These are phyloP conservation scores for Solea senegalensis DNA, from an alignment of 2,113 vertebrate genomes.

Conservation along the genomic window DNA sequence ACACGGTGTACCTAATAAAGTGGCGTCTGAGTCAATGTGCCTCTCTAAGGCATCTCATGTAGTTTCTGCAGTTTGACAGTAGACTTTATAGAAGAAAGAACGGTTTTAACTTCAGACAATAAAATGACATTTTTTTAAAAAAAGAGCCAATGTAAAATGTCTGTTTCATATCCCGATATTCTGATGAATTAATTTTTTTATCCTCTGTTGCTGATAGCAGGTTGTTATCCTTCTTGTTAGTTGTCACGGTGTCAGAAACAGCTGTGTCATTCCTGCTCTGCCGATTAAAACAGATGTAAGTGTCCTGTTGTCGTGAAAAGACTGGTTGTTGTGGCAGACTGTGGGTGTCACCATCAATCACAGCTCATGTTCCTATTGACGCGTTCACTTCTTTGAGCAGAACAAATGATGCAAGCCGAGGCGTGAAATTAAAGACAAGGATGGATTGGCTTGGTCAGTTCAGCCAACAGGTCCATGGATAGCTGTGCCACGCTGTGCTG, in stretches of 20 bases:
- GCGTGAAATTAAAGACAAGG: constrained; percentile 38
- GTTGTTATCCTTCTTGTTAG: background rate
- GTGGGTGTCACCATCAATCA: constrained; percentile 46
- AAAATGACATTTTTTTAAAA: no score
- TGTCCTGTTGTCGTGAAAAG: constrained; percentile 30
- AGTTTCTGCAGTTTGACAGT: no score
- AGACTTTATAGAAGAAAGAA: no score
- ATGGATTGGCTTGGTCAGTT: constrained; percentile 21
- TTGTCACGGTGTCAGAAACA: constrained; percentile 1
- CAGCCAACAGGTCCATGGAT: background rate
- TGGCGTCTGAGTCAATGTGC: no score
- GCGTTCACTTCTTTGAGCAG: constrained; percentile 15
- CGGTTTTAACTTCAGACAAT: no score
- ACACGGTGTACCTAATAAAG: no score
- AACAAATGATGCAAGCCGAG: constrained; percentile 37
- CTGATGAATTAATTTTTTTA: background rate
- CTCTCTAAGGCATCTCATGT: no score
- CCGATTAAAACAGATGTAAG: constrained; percentile 24
- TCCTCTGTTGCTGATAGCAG: background rate
- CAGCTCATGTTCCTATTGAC: constrained; percentile 24
- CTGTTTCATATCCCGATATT: background rate
- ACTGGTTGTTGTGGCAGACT: constrained; percentile 31
- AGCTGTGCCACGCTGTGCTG: background rate
- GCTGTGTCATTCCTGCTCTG: constrained; percentile 15
- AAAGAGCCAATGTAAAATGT: background rate